A percentile compares a stretch with the other conserved stretches of the same genome.
Evolutionary conservation across 1,140 invertebrate genomes (phyloP).

Genomic region (Zaprionus ornatus): DNA sequence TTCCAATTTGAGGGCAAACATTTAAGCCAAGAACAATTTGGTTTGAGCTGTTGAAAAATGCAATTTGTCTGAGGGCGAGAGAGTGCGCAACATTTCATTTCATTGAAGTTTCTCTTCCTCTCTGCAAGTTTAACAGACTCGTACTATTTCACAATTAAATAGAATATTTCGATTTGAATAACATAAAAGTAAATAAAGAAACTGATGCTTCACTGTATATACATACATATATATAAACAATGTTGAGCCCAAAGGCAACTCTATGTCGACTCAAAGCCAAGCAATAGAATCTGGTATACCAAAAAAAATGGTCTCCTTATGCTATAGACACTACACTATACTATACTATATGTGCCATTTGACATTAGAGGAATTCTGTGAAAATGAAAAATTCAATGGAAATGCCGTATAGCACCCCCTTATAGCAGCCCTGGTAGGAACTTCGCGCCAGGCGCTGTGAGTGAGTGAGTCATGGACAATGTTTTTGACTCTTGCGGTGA

Average conservation of each 20-base stretch:
- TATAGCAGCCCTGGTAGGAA: not conserved
- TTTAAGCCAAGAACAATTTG: not conserved
- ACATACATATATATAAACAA: too few relatives aligned
- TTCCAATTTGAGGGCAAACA: not conserved
- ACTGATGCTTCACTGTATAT: too few relatives aligned
- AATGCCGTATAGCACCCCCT: not conserved
- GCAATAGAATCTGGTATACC: too few relatives aligned
- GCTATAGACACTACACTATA: too few relatives aligned
- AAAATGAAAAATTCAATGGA: not conserved
- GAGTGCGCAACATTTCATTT: not conserved
- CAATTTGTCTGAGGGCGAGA: not conserved
- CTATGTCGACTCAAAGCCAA: too few relatives aligned
- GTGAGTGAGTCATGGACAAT: constrained; percentile 38
- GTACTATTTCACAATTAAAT: too few relatives aligned
- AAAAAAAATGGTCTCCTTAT: too few relatives aligned
- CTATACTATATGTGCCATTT: not conserved
- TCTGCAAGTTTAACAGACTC: not conserved
- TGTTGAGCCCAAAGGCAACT: too few relatives aligned
- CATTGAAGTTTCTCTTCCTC: not conserved
- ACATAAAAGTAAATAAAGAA: not conserved
- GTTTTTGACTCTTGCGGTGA: constrained; percentile 36
- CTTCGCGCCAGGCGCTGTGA: not conserved
- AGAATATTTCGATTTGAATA: not conserved
- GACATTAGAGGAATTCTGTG: not conserved
- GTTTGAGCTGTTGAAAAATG: not conserved